These are phyloP conservation scores for Rhabdophis nuchalis DNA, from an alignment of 2,797 vertebrate genomes.

Conservation along the genomic window DNA sequence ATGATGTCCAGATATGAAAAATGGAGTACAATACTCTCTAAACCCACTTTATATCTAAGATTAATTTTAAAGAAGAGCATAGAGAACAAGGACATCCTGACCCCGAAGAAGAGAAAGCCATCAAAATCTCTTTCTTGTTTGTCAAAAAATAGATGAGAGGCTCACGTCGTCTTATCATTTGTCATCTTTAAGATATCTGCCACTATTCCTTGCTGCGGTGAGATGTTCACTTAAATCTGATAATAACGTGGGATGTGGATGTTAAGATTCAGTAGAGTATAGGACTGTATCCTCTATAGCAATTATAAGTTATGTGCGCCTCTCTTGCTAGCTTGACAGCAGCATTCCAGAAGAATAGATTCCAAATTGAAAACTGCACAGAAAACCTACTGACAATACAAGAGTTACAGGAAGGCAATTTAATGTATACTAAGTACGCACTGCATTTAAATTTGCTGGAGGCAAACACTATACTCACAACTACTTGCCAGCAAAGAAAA, in stretches of 20 bases:
- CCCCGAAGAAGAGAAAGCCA: background rate
- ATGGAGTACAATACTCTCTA: background rate
- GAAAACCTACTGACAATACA: background rate
- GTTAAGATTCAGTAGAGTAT: background rate
- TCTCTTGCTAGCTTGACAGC: background rate
- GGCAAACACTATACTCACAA: slow-evolving; percentile 5
- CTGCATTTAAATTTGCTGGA: background rate
- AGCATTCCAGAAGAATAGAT: background rate
- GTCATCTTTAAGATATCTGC: background rate
- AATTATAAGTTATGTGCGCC: background rate
- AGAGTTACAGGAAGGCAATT: background rate
- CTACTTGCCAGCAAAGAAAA: background rate
- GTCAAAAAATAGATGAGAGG: background rate
- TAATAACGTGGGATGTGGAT: background rate
- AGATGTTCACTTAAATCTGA: background rate
- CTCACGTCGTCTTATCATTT: background rate
- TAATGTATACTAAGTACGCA: background rate
- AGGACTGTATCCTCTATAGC: background rate
- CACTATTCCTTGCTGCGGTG: background rate
- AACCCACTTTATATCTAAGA: background rate
- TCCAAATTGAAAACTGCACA: background rate
- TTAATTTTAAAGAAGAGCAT: background rate
- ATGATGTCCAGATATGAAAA: background rate
- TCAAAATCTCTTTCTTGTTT: background rate
- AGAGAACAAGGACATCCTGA: background rate